Conservation (phyloP, 2,888 invertebrate genomes). For the Ceraclea dissimilis region DNA sequence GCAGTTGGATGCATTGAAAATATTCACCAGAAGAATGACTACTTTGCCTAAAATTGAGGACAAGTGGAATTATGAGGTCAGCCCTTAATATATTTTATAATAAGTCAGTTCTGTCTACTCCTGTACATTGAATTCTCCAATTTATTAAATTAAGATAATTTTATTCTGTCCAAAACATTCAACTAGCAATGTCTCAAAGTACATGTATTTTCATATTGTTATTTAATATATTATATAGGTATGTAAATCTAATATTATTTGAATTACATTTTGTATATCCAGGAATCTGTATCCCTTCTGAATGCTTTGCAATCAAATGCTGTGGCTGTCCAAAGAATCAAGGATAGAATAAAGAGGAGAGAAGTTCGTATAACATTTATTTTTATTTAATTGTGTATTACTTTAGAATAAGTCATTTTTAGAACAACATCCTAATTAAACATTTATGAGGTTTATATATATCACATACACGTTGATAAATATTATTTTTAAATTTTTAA, state of each 20-base stretch:
- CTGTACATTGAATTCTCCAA: too few relatives aligned
- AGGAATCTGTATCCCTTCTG: conserved; percentile 64
- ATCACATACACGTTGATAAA: too few relatives aligned
- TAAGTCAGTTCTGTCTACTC: too few relatives aligned
- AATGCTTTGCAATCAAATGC: conserved; percentile 69
- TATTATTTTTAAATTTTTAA: too few relatives aligned
- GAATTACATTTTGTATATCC: conserved; percentile 26
- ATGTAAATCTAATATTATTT: background rate
- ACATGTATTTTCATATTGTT: too few relatives aligned
- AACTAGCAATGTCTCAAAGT: too few relatives aligned
- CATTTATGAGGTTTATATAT: too few relatives aligned
- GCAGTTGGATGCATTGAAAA: background rate
- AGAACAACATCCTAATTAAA: too few relatives aligned
- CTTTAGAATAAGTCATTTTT: too few relatives aligned
- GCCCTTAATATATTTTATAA: background rate
- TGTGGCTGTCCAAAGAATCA: conserved; percentile 47
- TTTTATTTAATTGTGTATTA: too few relatives aligned
- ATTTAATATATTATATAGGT: background rate
- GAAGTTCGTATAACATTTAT: conserved; percentile 26
- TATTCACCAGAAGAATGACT: background rate
- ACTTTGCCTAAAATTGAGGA: background rate
- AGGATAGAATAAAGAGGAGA: conserved; percentile 27
- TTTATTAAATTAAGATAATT: too few relatives aligned
- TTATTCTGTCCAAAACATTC: too few relatives aligned
- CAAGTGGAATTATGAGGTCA: background rate